A percentile compares a stretch with the other conserved stretches of the same genome.
phyloP scores from a whole-genome alignment of 2,113 vertebrate species.

The Phyllostomus discolor region DNA sequence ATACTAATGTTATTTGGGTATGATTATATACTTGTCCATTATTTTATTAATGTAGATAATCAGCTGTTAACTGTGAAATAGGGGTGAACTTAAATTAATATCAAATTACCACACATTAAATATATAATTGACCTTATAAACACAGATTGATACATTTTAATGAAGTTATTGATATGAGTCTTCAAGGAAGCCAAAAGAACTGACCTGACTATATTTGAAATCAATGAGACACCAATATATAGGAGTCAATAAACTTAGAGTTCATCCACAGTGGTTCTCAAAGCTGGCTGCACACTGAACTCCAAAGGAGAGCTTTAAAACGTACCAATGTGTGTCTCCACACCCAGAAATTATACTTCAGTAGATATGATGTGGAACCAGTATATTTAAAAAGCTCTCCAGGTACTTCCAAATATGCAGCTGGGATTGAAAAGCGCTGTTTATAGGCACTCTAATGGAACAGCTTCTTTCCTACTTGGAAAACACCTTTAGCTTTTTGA shows the following conservation, averaged over 20 bases:
- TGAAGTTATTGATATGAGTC: not conserved
- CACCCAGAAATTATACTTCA: not conserved
- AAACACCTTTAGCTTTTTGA: not conserved
- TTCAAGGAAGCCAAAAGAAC: not conserved
- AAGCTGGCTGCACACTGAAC: not conserved
- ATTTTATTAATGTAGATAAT: not conserved
- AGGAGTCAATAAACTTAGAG: not conserved
- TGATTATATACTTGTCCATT: not conserved
- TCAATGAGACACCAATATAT: not conserved
- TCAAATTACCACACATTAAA: not conserved
- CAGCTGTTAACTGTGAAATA: not conserved
- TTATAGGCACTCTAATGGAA: not conserved
- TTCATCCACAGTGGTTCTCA: not conserved
- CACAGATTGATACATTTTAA: slow-evolving; percentile 38
- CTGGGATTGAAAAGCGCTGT: not conserved
- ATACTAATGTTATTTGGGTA: not conserved
- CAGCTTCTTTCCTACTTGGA: not conserved
- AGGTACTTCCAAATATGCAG: not conserved
- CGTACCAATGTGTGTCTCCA: not conserved
- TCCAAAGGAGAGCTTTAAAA: not conserved
- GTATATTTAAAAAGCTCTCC: not conserved
- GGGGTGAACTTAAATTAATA: not conserved
- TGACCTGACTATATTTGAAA: not conserved
- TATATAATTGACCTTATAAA: slow-evolving; percentile 24
- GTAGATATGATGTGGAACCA: not conserved